Conservation (phyloP, 2,888 invertebrate species). For the Tipula confusa region DNA sequence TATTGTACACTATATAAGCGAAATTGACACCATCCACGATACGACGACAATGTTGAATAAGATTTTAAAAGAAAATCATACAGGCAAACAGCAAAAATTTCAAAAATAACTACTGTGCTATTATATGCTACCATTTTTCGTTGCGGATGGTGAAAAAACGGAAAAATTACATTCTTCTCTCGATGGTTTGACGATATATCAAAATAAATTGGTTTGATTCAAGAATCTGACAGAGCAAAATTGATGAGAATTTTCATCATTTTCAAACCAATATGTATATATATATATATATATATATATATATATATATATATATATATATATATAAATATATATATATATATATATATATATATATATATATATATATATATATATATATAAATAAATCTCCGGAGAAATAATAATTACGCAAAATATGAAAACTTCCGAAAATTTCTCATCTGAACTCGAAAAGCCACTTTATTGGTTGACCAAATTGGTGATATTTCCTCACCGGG, state of each 20-base stretch:
- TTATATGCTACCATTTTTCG: neutral
- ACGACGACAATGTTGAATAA: neutral
- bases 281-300: neutral
- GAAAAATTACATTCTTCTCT: neutral
- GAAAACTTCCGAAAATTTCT: too few relatives aligned
- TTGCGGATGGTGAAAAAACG: neutral
- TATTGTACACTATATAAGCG: neutral
- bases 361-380: too few relatives aligned
- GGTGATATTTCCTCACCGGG: too few relatives aligned
- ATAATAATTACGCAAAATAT: too few relatives aligned
- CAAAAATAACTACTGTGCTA: neutral
- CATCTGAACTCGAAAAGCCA: too few relatives aligned
- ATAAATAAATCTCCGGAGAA: too few relatives aligned
- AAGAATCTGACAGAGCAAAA: neutral
- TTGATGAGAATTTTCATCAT: slow-evolving; percentile 20
- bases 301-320: too few relatives aligned
- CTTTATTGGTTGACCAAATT: too few relatives aligned
- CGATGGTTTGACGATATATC: slow-evolving; percentile 4
- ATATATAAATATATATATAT: too few relatives aligned
- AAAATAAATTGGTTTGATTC: slow-evolving; percentile 25
- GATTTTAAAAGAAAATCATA: neutral
- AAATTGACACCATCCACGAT: neutral
- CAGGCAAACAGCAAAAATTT: neutral
- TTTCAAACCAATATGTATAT: neutral
- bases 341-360: too few relatives aligned